Evolutionary conservation across 2,113 vertebrate genomes (phyloP), one percentile per base, ranked within the genome.

Genomic region (Hippocampus barbouri): DNA sequence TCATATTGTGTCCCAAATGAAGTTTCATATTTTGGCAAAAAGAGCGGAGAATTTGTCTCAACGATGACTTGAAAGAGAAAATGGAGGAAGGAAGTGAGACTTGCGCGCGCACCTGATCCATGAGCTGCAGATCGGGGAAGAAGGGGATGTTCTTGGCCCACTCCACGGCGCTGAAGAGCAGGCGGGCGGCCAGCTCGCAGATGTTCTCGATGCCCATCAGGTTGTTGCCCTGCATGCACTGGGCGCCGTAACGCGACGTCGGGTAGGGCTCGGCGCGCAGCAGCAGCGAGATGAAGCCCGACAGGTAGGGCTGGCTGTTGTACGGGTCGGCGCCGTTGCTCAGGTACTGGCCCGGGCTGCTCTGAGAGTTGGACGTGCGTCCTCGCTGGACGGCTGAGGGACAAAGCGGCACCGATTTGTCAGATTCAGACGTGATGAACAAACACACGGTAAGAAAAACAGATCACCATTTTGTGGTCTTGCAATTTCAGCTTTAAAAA

Each of bases 61-160:
- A 38, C 34, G 34, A 38, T 38, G 49, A 53, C 49, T 53, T 53
- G 49, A 53, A 53, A 53, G 16, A 53, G 6, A 53, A 7, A 53
- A 53, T 10, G 4, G 43, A 45, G 14, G 2, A 10, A 45, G 14
- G 6, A 2, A 7, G 2, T 34, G 34, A 34, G 34, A 38, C 5
- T 27, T 12, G 0, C 8, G 0, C 18, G 2, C 87, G 85, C 79
- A 94, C 93, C 86, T 93, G 94, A 49, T 94, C 94, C 72, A 94
- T 90, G 68, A 95, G 93, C 88, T 93, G 94, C 75, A 95, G 86
- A 9, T 94, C 94, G 0, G 94, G 93, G 85, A 95, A 95, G 87
- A 95, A 95, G 20, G 94, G 94, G 85, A 95, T 93, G 89, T 93
- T 94, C 85, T 95, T 95, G 77, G 94, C 94, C 94, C 94, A 95